Conservation (phyloP, 1,140 invertebrate genomes). For the Heliconius hewitsoni region DNA sequence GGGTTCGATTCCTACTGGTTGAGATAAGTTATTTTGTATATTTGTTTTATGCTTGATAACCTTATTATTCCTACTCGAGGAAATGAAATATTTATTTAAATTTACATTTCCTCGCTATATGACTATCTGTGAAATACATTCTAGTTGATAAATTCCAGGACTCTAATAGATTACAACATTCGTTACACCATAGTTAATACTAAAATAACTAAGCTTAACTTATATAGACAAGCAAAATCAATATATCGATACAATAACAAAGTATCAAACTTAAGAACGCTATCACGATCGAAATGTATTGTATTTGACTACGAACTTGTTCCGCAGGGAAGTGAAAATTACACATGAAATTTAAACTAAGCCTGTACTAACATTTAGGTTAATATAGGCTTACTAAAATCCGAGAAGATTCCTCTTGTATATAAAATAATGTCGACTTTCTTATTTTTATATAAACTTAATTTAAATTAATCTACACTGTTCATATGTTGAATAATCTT, state of each 20-base stretch:
- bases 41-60: no score
- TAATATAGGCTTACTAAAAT: background rate
- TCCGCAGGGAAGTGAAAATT: background rate
- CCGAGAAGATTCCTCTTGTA: background rate
- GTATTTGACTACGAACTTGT: slow-evolving; percentile 5
- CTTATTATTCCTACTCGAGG: no score
- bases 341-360: slow-evolving; percentile 6
- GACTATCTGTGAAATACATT: no score
- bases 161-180: no score
- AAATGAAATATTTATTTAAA: no score
- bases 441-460: background rate
- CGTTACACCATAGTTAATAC: no score
- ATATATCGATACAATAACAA: background rate
- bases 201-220: no score
- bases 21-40: no score
- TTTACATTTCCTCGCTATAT: no score
- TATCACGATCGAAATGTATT: slow-evolving; percentile 6
- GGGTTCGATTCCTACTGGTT: no score
- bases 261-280: background rate
- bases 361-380: slow-evolving; percentile 15
- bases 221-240: background rate
- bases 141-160: no score
- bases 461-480: background rate
- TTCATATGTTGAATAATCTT: background rate
- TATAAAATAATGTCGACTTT: background rate